A percentile compares a stretch with the other conserved stretches of the same genome.
phyloP scores from a whole-genome alignment of 2,113 vertebrate genomes.

The Melanerpes aurifrons region DNA sequence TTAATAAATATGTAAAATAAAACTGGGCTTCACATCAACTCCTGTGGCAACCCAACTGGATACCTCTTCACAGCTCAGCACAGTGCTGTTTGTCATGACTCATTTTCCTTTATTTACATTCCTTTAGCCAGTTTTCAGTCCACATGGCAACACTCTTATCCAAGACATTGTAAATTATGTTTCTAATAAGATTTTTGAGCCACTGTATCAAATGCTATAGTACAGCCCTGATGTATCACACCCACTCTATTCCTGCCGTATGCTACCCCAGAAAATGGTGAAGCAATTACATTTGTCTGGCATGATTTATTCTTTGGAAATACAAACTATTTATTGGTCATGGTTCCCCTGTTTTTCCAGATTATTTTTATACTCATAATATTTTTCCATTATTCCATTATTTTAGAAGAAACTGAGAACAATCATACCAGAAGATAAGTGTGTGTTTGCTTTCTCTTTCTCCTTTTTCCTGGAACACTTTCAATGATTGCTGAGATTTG shows the following conservation, averaged over 20 bases:
- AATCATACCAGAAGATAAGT: not conserved
- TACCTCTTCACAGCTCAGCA: not conserved
- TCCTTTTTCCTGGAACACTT: not conserved
- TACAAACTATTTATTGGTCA: not conserved
- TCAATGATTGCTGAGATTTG: not conserved
- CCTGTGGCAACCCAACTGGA: slow-evolving; percentile 23
- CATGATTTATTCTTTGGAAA: slow-evolving; percentile 21
- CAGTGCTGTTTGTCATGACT: slow-evolving; percentile 30
- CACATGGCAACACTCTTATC: not conserved
- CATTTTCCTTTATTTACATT: slow-evolving; percentile 27
- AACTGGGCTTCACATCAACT: not conserved
- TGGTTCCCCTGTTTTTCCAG: not conserved
- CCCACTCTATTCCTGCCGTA: not conserved
- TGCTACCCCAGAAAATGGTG: not conserved
- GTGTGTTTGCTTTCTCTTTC: not conserved
- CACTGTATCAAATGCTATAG: not conserved
- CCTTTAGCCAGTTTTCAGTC: slow-evolving; percentile 1
- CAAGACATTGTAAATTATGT: slow-evolving; percentile 41
- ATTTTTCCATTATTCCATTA: not conserved
- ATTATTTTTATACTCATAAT: not conserved
- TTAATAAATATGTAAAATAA: slow-evolving; percentile 48
- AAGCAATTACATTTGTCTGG: slow-evolving; percentile 12
- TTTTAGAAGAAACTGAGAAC: not conserved
- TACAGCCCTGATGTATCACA: not conserved
- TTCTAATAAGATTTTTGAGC: slow-evolving; percentile 30